Conservation (phyloP, 2,888 invertebrate genomes). For the Drosophila koepferae region DNA sequence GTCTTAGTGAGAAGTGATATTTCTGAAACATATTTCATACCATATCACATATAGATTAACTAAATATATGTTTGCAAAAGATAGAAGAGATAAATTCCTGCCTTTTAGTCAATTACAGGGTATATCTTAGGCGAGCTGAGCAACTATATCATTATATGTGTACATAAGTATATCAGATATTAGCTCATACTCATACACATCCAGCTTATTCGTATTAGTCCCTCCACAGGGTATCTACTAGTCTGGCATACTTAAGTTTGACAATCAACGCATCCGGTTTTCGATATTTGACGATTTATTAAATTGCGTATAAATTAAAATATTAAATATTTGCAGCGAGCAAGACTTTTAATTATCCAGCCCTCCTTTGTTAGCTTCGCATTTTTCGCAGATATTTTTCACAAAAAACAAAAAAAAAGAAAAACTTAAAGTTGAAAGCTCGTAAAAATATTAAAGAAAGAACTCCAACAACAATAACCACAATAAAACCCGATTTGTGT, state of each 20-base stretch:
- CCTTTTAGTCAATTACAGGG: conserved; percentile 1
- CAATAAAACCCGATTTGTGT: conserved; percentile 71
- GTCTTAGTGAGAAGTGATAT: neutral
- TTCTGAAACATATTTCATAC: too few species aligned
- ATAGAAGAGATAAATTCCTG: too few species aligned
- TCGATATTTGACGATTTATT: conserved; percentile 75
- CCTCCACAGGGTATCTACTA: conserved; percentile 6
- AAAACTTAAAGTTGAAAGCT: conserved; percentile 49
- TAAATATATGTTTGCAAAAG: neutral
- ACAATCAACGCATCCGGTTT: conserved; percentile 63
- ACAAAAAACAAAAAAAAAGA: neutral
- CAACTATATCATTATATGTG: too few species aligned
- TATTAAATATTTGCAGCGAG: conserved; percentile 77
- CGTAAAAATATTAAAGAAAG: conserved; percentile 13
- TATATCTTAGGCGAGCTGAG: neutral
- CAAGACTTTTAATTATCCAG: conserved; percentile 75
- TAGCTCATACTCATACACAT: too few species aligned
- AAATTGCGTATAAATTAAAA: conserved; percentile 83
- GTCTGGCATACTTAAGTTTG: conserved; percentile 32
- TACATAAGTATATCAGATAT: too few species aligned
- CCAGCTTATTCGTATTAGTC: fast-evolving
- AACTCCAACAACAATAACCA: neutral
- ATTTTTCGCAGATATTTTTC: conserved; percentile 54
- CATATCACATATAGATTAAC: neutral
- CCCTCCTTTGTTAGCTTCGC: conserved; percentile 31